These are phyloP conservation scores for Mayetiola destructor DNA, from an alignment of 2,888 invertebrate genomes.

Conservation along the genomic window DNA sequence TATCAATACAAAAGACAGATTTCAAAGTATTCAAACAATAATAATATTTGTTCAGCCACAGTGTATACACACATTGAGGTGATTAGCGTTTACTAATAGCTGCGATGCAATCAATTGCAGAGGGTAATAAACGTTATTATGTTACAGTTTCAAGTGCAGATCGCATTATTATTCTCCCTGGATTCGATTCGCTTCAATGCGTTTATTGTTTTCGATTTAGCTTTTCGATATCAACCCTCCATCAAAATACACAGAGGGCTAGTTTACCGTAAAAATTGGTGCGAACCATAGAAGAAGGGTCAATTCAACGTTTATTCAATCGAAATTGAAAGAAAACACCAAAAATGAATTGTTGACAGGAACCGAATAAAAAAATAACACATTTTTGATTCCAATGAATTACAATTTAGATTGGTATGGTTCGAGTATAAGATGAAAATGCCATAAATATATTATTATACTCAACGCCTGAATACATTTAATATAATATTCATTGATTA, in stretches of 20 bases:
- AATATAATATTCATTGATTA: too few relatives aligned
- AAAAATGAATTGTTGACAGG: slow-evolving; percentile 4
- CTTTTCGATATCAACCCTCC: slow-evolving; percentile 5
- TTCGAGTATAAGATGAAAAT: too few relatives aligned
- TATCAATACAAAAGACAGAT: too few relatives aligned
- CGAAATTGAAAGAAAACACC: slow-evolving; percentile 10
- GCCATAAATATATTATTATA: too few relatives aligned
- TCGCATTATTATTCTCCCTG: background rate
- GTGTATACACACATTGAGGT: background rate
- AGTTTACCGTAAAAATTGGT: background rate
- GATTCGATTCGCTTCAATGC: background rate
- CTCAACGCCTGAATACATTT: too few relatives aligned
- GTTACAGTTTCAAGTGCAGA: slow-evolving; percentile 1
- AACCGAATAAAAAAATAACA: too few relatives aligned
- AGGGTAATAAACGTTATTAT: slow-evolving; percentile 11
- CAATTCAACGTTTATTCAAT: slow-evolving; percentile 8
- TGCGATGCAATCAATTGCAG: background rate
- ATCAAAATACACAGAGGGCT: background rate
- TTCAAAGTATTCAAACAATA: too few relatives aligned
- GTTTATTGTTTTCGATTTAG: slow-evolving; percentile 10
- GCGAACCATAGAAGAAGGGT: background rate
- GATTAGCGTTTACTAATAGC: background rate
- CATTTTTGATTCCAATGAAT: too few relatives aligned
- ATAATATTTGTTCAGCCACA: too few relatives aligned
- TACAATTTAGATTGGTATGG: too few relatives aligned